Conservation (phyloP, 2,797 vertebrate species). For the Mionectes olivaceus region DNA sequence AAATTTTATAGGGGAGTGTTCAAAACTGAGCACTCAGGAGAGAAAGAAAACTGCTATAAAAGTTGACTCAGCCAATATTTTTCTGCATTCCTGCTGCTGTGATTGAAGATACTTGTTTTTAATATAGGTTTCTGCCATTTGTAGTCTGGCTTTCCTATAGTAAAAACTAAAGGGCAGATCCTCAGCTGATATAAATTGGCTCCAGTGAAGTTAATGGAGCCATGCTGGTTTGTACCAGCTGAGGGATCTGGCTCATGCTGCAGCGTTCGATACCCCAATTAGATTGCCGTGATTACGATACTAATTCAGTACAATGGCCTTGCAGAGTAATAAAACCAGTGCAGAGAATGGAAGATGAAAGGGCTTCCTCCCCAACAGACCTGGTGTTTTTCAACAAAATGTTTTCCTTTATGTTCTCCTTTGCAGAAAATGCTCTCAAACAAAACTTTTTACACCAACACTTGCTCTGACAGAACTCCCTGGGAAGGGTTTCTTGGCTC, state of each 20-base stretch:
- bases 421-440: neutral
- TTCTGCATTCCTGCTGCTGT: conserved; percentile 49
- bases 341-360: conserved; percentile 58
- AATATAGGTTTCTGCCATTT: conserved; percentile 51
- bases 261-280: conserved; percentile 6
- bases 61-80: conserved; percentile 57
- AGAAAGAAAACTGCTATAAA: conserved; percentile 55
- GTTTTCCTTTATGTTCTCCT: conserved; percentile 29
- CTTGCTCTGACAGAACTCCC: neutral
- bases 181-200: conserved; percentile 66
- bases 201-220: conserved; percentile 49
- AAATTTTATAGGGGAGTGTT: conserved; percentile 46
- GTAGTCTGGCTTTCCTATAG: conserved; percentile 28
- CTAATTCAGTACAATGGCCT: conserved; percentile 62
- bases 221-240: conserved; percentile 41
- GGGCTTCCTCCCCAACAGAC: neutral
- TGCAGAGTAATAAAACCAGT: neutral
- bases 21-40: conserved; percentile 26
- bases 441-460: neutral
- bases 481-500: neutral
- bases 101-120: conserved; percentile 68
- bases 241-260: conserved; percentile 51
- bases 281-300: conserved; percentile 9
- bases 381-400: conserved; percentile 21
- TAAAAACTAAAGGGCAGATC: conserved; percentile 59